These are phyloP conservation scores for Trinorchestia longiramus DNA, from an alignment of 1,140 invertebrate genomes.

Conservation along the genomic window DNA sequence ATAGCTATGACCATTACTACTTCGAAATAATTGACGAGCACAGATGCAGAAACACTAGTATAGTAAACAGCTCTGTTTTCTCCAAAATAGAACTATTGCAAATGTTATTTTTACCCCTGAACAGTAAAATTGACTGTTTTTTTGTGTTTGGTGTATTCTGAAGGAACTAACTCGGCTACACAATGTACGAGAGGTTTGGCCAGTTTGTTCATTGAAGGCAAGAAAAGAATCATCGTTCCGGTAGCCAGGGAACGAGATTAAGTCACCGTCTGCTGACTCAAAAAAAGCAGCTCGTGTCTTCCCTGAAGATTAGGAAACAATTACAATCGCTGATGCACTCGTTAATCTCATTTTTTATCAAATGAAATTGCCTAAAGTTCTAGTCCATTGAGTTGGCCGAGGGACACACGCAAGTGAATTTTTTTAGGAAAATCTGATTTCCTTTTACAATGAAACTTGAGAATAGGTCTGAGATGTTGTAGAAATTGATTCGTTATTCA, in stretches of 20 bases:
- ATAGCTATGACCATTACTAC: not conserved
- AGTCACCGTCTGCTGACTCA: not conserved
- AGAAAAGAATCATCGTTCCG: constrained; percentile 2
- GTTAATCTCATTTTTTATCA: constrained; percentile 37
- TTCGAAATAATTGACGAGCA: not conserved
- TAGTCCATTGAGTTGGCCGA: not conserved
- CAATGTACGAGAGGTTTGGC: not conserved
- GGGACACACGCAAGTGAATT: not conserved
- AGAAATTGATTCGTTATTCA: not conserved
- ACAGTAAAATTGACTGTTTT: not conserved
- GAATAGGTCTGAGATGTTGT: not conserved
- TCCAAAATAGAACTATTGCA: not conserved
- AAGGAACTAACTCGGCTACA: not conserved
- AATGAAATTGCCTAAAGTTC: not conserved
- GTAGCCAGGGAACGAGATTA: not conserved
- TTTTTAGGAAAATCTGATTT: not conserved
- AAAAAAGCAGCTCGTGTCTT: constrained; percentile 25
- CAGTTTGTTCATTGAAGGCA: not conserved
- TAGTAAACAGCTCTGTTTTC: not conserved
- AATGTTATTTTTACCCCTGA: no score
- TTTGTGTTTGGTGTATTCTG: not conserved
- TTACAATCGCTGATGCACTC: constrained; percentile 16
- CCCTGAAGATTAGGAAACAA: constrained; percentile 40
- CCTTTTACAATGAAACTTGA: not conserved
- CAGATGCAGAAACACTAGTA: not conserved